Evolutionary conservation across 2,797 vertebrate genomes (phyloP), one percentile per base, ranked within the genome.

Genomic region (Notamacropus eugenii): DNA sequence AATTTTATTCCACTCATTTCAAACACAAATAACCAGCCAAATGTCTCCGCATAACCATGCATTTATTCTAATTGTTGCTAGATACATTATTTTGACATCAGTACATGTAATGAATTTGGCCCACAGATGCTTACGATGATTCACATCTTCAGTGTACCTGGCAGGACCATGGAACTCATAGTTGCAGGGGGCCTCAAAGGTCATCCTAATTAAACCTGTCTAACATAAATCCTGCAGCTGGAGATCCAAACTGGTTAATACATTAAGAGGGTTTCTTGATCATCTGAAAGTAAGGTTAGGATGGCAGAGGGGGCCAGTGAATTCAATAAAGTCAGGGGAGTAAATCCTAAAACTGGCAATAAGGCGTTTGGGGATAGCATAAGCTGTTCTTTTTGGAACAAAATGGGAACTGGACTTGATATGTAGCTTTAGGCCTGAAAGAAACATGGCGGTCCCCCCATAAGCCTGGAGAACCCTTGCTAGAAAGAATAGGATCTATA

Each of bases 51-150:
- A 46, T 95, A 96, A 16, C 94, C 14, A 31, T 52, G 19, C 90
- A 29, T 14, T 94, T 92, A 92, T 94, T 94, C 92, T 52, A 58
- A 96, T 50, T 56, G 28, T 97, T 55, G 93, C 50, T 92, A 8
- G 6, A 90, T 52, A 40, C 95, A 74, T 92, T 54, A 95, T 92
- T 96, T 91, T 95, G 16, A 34, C n/a, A 91, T 95, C 87, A 96
- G 55, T 54, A 50, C 34, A 93, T 93, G 93, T 93, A 94, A 94
- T n/a, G 16, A 90, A 92, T 95, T 94, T 56, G 90, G 8, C 82
- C 2, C 94, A 34, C 93, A 54, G 10, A 82, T 40, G 19, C 67
- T 74, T 22, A 74, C 16, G 40, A 2, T 74, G 62, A 2, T 40
- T 82, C 67, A 46, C 67, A 82, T 82, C n/a, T n/a, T 82, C n/a